A percentile compares a stretch with the other conserved stretches of the same genome.
These are phyloP conservation scores for Diglossa brunneiventris DNA, from an alignment of 2,113 vertebrate genomes.

Conservation along the genomic window DNA sequence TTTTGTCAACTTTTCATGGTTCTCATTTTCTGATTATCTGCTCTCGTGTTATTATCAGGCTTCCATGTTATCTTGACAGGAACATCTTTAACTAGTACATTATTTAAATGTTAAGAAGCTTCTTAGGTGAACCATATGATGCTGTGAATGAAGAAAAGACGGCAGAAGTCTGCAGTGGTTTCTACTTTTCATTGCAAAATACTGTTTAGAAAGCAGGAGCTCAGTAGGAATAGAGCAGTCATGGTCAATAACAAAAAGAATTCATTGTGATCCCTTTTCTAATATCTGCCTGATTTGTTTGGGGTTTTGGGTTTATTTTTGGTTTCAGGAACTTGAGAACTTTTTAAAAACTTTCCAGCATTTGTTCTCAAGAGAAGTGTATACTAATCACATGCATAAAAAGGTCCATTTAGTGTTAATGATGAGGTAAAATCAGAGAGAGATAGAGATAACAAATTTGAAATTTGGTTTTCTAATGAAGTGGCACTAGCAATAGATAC, in stretches of 20 bases:
- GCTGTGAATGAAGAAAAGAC: neutral
- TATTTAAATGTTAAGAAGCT: neutral
- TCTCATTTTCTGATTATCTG: constrained; percentile 49
- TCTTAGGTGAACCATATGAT: neutral
- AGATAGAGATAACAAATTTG: neutral
- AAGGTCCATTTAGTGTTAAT: neutral
- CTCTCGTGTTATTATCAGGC: constrained; percentile 22
- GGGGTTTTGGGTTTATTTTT: neutral
- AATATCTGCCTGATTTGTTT: neutral
- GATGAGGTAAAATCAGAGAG: neutral
- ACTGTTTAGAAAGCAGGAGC: neutral
- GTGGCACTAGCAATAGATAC: neutral
- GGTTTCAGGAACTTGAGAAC: neutral
- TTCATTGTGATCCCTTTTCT: neutral
- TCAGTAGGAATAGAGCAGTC: neutral
- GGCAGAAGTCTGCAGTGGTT: neutral
- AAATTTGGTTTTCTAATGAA: neutral
- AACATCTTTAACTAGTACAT: neutral
- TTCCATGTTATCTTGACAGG: neutral
- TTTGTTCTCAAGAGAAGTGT: neutral
- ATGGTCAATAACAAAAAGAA: neutral
- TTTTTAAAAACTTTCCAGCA: neutral
- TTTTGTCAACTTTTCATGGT: constrained; percentile 41
- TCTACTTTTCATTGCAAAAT: neutral
- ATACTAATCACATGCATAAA: neutral